Conservation (phyloP, 2,888 invertebrate genomes). For the Parnassius orleans region DNA sequence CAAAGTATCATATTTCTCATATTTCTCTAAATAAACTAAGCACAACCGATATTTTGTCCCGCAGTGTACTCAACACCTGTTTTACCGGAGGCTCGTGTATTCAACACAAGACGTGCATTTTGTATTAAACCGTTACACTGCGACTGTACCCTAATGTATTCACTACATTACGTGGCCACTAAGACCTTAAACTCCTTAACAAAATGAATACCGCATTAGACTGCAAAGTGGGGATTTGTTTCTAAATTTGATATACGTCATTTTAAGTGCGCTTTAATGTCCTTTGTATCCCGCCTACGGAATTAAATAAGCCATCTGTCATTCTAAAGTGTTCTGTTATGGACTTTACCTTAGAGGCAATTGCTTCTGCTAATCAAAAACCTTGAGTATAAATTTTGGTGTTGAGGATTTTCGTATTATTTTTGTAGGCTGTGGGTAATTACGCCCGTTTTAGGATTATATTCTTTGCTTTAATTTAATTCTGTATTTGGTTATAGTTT, state of each 20-base stretch:
- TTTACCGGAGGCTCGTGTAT: constrained; percentile 25
- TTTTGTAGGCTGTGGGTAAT: not conserved
- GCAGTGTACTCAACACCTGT: constrained; percentile 29
- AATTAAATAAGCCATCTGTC: constrained; percentile 27
- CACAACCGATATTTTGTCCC: constrained; percentile 7
- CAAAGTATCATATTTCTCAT: no score
- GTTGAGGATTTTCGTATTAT: not conserved
- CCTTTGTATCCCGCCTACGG: constrained; percentile 18
- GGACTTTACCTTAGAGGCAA: constrained; percentile 14
- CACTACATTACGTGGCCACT: constrained; percentile 17
- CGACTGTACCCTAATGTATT: constrained; percentile 7
- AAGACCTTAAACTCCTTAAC: not conserved
- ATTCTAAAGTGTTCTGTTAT: constrained; percentile 14
- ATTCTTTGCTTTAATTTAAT: no score
- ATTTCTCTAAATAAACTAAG: no score
- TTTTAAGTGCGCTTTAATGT: constrained; percentile 17
- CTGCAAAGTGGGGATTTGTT: not conserved
- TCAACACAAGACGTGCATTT: constrained; percentile 19
- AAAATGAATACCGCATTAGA: constrained; percentile 3
- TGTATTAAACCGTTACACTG: constrained; percentile 17
- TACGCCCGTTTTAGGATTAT: no score
- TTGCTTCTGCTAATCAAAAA: no score
- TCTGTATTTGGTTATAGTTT: no score
- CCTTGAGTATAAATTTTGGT: no score
- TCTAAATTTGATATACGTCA: constrained; percentile 9